Evolutionary conservation across 2,113 vertebrate species (phyloP).

Genomic region (Rhagologus leucostigma): DNA sequence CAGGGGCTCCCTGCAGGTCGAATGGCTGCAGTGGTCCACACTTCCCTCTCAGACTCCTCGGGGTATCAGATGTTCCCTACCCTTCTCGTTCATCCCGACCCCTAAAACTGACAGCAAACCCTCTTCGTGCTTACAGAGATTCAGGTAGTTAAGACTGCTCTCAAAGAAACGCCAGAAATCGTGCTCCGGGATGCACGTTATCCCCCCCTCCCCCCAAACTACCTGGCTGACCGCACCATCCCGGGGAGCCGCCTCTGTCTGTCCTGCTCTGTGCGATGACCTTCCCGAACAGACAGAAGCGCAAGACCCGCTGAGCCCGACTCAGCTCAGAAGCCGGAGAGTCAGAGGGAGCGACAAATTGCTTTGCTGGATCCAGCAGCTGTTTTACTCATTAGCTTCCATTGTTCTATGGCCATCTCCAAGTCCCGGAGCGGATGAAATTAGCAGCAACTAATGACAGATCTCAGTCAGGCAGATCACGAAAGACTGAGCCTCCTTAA

Average conservation of each 20-base stretch:
- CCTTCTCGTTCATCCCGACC: neutral
- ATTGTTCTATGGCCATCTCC: neutral
- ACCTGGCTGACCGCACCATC: neutral
- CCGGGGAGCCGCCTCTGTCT: neutral
- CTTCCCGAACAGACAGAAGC: neutral
- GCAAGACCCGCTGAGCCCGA: neutral
- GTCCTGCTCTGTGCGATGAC: neutral
- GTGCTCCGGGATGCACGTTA: neutral
- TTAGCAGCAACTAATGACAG: slow-evolving; percentile 3
- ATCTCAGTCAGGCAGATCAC: neutral
- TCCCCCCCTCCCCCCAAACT: neutral
- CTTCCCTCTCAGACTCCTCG: neutral
- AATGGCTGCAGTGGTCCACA: neutral
- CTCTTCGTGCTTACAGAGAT: neutral
- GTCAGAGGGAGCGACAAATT: neutral
- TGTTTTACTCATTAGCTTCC: slow-evolving; percentile 15
- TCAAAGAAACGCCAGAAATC: neutral
- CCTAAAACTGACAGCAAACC: neutral
- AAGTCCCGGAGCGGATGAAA: neutral
- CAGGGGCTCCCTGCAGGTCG: slow-evolving; percentile 26
- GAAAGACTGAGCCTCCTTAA: neutral
- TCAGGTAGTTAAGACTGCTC: neutral
- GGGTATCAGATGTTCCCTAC: neutral
- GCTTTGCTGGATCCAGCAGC: neutral
- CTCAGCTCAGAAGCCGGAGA: neutral